Percentiles rank a stretch among this genome's conserved stretches.
phyloP scores from a whole-genome alignment of 2,113 vertebrate species.

The Gymnarchus niloticus region DNA sequence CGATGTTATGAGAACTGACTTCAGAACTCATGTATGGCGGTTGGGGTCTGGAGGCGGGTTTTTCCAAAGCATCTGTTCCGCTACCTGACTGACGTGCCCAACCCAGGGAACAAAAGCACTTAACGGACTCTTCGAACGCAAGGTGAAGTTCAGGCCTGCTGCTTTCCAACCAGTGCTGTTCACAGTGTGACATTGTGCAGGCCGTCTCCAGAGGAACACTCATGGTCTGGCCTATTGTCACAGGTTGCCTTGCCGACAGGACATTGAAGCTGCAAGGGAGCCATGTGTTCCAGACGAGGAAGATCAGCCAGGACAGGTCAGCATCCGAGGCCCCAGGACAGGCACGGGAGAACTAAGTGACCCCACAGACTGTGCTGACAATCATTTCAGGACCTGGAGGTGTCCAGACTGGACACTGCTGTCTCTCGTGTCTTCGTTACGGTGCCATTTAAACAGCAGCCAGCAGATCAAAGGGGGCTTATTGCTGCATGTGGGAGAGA shows the following conservation, averaged over 20 bases:
- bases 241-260: background rate
- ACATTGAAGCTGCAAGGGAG: background rate
- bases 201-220: background rate
- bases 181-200: background rate
- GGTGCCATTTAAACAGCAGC: background rate
- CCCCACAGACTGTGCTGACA: background rate
- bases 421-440: background rate
- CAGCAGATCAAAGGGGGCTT: background rate
- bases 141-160: background rate
- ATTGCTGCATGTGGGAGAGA: too few relatives aligned
- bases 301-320: background rate
- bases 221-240: background rate
- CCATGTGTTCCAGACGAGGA: background rate
- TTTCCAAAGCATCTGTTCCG: background rate
- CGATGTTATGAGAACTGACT: constrained; percentile 1
- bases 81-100: background rate
- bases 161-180: background rate
- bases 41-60: background rate
- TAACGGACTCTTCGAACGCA: background rate
- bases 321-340: background rate
- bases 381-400: background rate
- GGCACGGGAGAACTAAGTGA: background rate
- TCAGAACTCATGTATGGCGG: background rate
- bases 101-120: background rate
- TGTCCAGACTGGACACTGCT: background rate